Conservation (phyloP, 2,797 vertebrate species). For the Pantherophis vulpinus region DNA sequence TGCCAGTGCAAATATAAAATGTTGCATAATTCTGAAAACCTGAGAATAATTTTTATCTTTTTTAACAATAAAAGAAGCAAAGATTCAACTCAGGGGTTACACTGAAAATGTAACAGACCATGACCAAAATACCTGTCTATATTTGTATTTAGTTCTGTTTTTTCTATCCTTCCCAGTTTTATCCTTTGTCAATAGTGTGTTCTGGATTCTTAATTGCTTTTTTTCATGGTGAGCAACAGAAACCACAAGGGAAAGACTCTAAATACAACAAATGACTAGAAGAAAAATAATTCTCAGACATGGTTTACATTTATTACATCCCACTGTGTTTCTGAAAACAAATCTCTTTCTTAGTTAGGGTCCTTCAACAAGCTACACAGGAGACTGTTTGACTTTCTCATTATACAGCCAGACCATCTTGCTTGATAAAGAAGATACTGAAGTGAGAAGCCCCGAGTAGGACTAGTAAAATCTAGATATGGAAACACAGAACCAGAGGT, state of each 20-base stretch:
- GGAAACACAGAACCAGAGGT: background rate
- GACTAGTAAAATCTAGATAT: background rate
- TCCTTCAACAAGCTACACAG: background rate
- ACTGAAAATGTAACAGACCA: background rate
- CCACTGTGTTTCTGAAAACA: background rate
- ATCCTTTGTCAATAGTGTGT: background rate
- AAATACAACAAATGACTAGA: background rate
- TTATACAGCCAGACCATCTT: background rate
- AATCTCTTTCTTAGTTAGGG: background rate
- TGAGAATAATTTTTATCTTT: background rate
- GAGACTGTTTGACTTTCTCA: background rate
- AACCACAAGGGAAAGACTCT: background rate
- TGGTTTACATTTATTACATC: background rate
- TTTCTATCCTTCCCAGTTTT: background rate
- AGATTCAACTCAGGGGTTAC: background rate
- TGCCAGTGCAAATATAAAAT: background rate
- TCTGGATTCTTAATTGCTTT: background rate
- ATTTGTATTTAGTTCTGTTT: background rate
- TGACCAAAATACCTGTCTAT: background rate
- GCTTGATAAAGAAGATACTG: background rate
- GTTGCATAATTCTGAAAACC: background rate
- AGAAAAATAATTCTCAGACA: background rate
- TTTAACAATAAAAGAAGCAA: background rate
- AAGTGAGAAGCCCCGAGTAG: background rate
- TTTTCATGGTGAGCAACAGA: background rate